These are phyloP conservation scores for Craterocephalus amniculus DNA, from an alignment of 2,797 vertebrate species.

Conservation along the genomic window DNA sequence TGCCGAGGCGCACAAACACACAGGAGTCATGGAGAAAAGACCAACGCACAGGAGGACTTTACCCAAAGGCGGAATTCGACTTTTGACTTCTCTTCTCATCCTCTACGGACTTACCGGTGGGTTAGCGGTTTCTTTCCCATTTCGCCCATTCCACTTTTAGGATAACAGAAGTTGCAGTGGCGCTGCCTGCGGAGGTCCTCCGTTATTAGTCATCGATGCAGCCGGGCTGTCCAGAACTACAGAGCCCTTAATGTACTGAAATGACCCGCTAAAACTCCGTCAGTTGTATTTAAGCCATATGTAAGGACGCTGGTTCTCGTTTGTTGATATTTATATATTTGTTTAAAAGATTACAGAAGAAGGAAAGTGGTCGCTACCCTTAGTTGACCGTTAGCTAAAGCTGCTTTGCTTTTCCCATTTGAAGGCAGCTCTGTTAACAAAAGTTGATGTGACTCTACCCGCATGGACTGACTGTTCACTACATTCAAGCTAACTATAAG, in stretches of 20 bases:
- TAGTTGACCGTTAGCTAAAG: slow-evolving; percentile 27
- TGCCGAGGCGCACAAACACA: slow-evolving; percentile 41
- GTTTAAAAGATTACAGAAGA: not conserved
- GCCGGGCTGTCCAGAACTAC: slow-evolving; percentile 8
- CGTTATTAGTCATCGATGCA: slow-evolving; percentile 13
- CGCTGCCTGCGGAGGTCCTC: slow-evolving; percentile 21
- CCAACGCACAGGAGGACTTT: slow-evolving; percentile 54
- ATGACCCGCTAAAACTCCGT: not conserved
- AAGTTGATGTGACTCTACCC: slow-evolving; percentile 2
- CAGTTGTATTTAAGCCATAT: slow-evolving; percentile 40
- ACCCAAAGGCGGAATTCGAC: slow-evolving; percentile 53
- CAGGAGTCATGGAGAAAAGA: slow-evolving; percentile 78
- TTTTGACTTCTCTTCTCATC: slow-evolving; percentile 65
- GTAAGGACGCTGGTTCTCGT: not conserved
- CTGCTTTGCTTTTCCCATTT: slow-evolving; percentile 12
- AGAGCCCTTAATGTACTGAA: slow-evolving; percentile 5
- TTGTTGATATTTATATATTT: slow-evolving; percentile 1
- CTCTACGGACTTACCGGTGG: slow-evolving; percentile 76
- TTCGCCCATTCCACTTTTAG: slow-evolving; percentile 11
- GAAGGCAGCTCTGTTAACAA: slow-evolving; percentile 17
- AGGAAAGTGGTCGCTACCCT: slow-evolving; percentile 15
- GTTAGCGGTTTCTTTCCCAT: slow-evolving; percentile 51
- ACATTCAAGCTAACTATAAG: slow-evolving; percentile 24
- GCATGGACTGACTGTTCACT: not conserved
- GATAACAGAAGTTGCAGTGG: slow-evolving; percentile 42